Evolutionary conservation across 2,797 vertebrate species (phyloP), one percentile per base, ranked within the genome.

Genomic region (Luscinia megarhynchos): DNA sequence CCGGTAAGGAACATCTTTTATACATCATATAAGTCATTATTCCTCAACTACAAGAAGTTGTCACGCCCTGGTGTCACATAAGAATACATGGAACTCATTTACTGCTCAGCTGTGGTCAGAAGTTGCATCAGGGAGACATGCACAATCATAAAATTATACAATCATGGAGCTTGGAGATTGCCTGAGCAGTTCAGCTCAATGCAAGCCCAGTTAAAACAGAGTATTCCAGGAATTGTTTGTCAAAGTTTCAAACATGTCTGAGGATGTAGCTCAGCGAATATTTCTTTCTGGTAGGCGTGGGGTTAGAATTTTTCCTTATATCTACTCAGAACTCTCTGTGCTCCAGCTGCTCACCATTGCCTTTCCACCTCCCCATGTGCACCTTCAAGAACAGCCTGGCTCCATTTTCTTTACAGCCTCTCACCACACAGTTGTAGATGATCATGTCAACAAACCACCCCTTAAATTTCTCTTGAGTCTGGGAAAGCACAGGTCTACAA

Each of bases 241-340:
- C 20, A 66, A 64, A 62, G 15, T 66, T 77, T 59, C 48, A 11
- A 34, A 3, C 22, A 55, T 45, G 6, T 55, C 11, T 6, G 74
- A 45, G 11, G 16, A 16, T 27, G 2, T 14, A 87, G 18, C 3
- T 34, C 26, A 61, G 26, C 1, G 2, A 27, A 1, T 3, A 29
- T 21, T 15, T 41, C 12, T 46, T 54, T 18, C 5, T 4, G 9
- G 11, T 3, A 3, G 8, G 1, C 0, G 0, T n/a, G 16, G 36
- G 4, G 9, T 43, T 57, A 15, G 3, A 26, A 23, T n/a, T 40
- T 51, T 43, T 55, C 20, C 13, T 81, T 59, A 45, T 0, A 19
- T 27, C 30, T 74, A 32, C 5, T n/a, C 18, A 67, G 24, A 82
- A 57, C 43, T 86, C 68, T 15, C 12, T 5, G 2, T 55, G 12